phyloP scores from a whole-genome alignment of 1,140 invertebrate genomes.

The Vanessa tameamea region DNA sequence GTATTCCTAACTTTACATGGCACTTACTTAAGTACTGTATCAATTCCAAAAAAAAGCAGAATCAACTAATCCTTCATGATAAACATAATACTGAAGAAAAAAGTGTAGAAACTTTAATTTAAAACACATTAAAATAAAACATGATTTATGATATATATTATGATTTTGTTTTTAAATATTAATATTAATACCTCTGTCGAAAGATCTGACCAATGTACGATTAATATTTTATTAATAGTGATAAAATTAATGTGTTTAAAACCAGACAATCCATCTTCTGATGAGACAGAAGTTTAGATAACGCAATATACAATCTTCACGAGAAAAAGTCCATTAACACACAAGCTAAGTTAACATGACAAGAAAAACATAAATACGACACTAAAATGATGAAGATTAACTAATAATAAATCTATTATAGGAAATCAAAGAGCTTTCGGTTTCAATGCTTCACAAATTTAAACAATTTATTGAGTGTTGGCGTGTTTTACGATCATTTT shows the following conservation, averaged over 20 bases:
- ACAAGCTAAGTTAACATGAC: neutral
- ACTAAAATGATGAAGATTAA: neutral
- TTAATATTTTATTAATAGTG: neutral
- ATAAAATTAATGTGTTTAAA: neutral
- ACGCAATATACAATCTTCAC: neutral
- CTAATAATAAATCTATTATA: neutral
- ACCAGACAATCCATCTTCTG: neutral
- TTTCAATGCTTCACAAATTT: neutral
- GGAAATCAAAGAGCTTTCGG: neutral
- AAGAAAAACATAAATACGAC: neutral
- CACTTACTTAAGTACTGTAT: neutral
- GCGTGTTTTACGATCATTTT: conserved; percentile 15
- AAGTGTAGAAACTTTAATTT: too few species aligned
- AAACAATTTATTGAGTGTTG: conserved; percentile 12
- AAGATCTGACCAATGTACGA: too few species aligned
- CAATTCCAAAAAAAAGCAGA: neutral
- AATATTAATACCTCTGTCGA: neutral
- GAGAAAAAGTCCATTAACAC: conserved; percentile 2
- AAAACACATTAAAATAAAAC: too few species aligned
- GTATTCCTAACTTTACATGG: conserved; percentile 17
- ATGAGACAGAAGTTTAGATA: conserved; percentile 3
- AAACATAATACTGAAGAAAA: too few species aligned
- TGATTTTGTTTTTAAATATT: neutral
- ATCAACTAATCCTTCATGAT: neutral
- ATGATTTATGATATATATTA: too few species aligned